Conservation (phyloP, 2,113 vertebrate species). For the Spheniscus mendiculus region DNA sequence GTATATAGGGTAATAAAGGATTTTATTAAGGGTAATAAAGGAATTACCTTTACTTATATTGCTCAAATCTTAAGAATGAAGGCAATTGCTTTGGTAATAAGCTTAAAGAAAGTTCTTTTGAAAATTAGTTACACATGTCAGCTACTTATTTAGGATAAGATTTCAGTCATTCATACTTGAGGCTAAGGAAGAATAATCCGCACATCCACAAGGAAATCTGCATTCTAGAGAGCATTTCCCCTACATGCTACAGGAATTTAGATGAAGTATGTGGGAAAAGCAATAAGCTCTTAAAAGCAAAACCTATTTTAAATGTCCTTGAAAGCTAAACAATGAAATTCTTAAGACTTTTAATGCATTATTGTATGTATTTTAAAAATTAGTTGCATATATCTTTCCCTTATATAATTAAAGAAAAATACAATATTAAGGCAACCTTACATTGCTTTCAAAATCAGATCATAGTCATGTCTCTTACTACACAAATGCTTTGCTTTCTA, state of each 20-base stretch:
- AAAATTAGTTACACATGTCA: conserved; percentile 32
- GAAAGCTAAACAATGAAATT: not conserved
- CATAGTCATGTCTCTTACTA: not conserved
- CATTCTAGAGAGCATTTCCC: not conserved
- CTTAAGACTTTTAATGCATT: not conserved
- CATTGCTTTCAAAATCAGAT: not conserved
- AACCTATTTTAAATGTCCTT: not conserved
- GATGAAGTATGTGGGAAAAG: not conserved
- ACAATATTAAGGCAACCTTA: not conserved
- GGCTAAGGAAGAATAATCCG: not conserved
- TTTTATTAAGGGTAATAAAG: not conserved
- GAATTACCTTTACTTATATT: not conserved
- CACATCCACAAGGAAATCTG: conserved; percentile 17
- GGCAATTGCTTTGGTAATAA: conserved; percentile 25
- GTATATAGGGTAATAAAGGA: not conserved
- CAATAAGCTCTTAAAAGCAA: not conserved
- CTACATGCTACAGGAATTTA: not conserved
- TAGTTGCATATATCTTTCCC: not conserved
- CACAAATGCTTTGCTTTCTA: not conserved
- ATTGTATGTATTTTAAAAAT: not conserved
- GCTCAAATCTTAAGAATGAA: not conserved
- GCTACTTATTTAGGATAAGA: not conserved
- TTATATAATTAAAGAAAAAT: not conserved
- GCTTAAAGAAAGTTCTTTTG: conserved; percentile 18
- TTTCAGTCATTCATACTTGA: conserved; percentile 10